Evolutionary conservation across 2,888 invertebrate species (phyloP), one percentile per base, ranked within the genome.

Genomic region (Drosophila birchii): DNA sequence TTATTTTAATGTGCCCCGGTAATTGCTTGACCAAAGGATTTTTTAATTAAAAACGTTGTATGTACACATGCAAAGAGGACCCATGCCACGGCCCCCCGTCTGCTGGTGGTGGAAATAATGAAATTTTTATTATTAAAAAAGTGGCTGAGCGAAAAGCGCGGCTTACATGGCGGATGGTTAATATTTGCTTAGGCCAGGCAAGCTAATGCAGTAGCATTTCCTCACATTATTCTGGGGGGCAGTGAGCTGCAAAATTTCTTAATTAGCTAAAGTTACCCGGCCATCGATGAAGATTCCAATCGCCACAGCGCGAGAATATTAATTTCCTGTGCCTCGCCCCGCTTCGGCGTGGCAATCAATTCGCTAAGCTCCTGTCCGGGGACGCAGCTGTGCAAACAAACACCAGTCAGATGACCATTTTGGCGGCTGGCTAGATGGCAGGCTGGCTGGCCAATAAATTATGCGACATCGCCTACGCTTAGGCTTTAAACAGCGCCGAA

Each of bases 11-110:
- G 80, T 86, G 71, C 75, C 79, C 77, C 88, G 45, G 62, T 89
- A 89, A 89, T 86, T 87, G 83, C 88, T 86, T 86, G 88, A 86
- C 86, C 89, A 86, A 86, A 86, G 86, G 86, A 89, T 89, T 89
- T 89, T 86, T 86, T 86, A 89, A 89, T 86, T 86, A 86, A 89
- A 85, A 88, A 75, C 79, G 75, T 80, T 85, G 86, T 86, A 80
- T 75, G 78, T 67, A 49, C 75, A 75, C 75, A 75, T 59, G 59
- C 56, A 57, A 44, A 81, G 80, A 63, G 74, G 77, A 76, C 77
- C 66, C 6, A n/a, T 5, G 9, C 47, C 29, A 55, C 66, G 64
- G 20, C 20, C 53, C 11, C 18, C 38, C 18, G n/a, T 11, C 55
- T 72, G 75, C 82, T 86, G 78, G 83, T 74, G 78, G 83, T 75